phyloP scores from a whole-genome alignment of 2,888 invertebrate species.

The Dynastes grantii region DNA sequence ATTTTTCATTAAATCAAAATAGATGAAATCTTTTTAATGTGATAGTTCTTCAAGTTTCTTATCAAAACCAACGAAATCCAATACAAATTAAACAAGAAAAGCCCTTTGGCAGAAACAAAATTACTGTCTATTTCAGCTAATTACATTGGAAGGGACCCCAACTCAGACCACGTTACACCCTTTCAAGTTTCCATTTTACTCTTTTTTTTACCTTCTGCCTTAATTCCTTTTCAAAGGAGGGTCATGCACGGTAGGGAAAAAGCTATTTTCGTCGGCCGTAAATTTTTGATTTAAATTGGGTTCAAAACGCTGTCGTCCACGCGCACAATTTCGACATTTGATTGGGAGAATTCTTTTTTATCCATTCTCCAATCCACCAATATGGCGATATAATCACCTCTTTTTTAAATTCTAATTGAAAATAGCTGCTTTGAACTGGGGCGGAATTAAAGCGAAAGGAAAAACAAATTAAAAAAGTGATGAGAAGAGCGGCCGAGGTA shows the following conservation, averaged over 20 bases:
- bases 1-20: too few relatives aligned
- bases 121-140: too few relatives aligned
- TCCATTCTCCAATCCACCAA: background rate
- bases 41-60: too few relatives aligned
- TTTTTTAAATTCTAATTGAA: constrained; percentile 15
- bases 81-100: too few relatives aligned
- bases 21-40: too few relatives aligned
- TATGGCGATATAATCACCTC: background rate
- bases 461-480: background rate
- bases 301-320: background rate
- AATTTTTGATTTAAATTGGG: constrained; percentile 27
- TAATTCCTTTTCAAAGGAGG: constrained; percentile 11
- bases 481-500: too few relatives aligned
- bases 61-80: too few relatives aligned
- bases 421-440: background rate
- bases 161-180: too few relatives aligned
- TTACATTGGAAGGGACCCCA: too few relatives aligned
- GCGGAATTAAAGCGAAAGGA: background rate
- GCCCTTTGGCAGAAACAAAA: too few relatives aligned
- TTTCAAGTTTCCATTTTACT: background rate
- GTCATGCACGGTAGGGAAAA: constrained; percentile 9
- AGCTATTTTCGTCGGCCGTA: constrained; percentile 7
- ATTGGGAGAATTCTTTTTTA: constrained; percentile 7
- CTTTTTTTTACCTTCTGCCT: background rate
- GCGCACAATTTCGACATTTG: background rate